These are phyloP conservation scores for Neopelma chrysocephalum DNA, from an alignment of 2,797 vertebrate species.

Conservation along the genomic window DNA sequence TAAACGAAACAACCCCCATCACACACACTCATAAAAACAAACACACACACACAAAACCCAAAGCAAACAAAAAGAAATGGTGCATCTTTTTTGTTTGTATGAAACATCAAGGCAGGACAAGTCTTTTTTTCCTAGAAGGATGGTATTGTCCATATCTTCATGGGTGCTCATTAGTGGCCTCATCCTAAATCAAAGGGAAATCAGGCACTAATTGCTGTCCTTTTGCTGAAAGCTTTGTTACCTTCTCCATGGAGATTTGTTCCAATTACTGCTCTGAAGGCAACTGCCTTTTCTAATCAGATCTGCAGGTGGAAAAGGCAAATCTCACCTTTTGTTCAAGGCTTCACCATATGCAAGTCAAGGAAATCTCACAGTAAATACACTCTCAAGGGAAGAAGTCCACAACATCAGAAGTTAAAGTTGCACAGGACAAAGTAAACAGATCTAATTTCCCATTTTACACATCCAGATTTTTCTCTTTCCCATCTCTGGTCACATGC, in stretches of 20 bases:
- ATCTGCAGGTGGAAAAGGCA: not conserved
- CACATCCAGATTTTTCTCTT: not conserved
- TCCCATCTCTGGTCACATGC: not conserved
- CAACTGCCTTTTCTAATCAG: not conserved
- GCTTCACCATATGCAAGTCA: fast-evolving
- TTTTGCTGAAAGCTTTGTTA: not conserved
- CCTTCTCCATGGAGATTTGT: not conserved
- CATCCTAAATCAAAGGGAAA: not conserved
- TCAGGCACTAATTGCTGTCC: not conserved
- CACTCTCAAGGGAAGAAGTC: not conserved
- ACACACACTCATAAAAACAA: not conserved
- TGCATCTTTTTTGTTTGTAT: not conserved
- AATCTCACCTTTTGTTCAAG: not conserved
- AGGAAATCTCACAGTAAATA: not conserved
- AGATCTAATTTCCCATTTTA: not conserved
- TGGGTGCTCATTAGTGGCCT: not conserved
- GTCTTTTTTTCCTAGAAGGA: not conserved
- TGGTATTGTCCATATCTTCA: not conserved
- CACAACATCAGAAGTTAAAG: not conserved
- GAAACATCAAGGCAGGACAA: not conserved
- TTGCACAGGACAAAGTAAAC: not conserved
- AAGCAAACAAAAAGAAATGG: not conserved
- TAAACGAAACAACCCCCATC: not conserved
- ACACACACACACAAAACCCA: fast-evolving
- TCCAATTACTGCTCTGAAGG: not conserved